Conservation (phyloP, 2,888 invertebrate species). For the Netelia fuscicornis region DNA sequence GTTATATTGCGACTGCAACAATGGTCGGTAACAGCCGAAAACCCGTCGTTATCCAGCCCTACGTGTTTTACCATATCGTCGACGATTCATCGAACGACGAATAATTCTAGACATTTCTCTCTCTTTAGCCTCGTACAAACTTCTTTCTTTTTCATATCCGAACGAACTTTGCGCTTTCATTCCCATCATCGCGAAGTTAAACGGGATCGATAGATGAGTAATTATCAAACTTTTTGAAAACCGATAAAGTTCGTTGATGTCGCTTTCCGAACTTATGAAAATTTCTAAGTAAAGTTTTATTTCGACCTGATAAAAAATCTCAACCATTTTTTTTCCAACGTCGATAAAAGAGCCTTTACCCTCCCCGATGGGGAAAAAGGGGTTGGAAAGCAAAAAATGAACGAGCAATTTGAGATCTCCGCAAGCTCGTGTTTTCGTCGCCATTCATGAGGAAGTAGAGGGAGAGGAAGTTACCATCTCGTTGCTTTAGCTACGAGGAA, state of each 20-base stretch:
- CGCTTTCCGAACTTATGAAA: neutral
- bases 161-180: neutral
- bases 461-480: constrained; percentile 33
- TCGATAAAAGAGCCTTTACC: neutral
- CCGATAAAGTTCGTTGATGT: neutral
- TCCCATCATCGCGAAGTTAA: neutral
- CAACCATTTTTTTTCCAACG: too few species aligned
- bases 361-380: neutral
- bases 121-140: too few species aligned
- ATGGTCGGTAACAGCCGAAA: neutral
- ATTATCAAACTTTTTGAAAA: neutral
- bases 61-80: neutral
- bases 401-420: constrained; percentile 41
- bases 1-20: constrained; percentile 3
- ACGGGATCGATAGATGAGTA: too few species aligned
- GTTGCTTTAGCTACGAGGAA: constrained; percentile 32
- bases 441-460: constrained; percentile 10
- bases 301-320: too few species aligned
- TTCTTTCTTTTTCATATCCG: too few species aligned
- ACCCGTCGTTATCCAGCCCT: neutral
- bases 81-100: neutral
- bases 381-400: constrained; percentile 1
- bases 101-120: too few species aligned
- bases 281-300: neutral
- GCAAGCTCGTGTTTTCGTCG: constrained; percentile 27